These are phyloP conservation scores for Vulpes vulpes DNA, from an alignment of 2,113 vertebrate species.

Conservation along the genomic window DNA sequence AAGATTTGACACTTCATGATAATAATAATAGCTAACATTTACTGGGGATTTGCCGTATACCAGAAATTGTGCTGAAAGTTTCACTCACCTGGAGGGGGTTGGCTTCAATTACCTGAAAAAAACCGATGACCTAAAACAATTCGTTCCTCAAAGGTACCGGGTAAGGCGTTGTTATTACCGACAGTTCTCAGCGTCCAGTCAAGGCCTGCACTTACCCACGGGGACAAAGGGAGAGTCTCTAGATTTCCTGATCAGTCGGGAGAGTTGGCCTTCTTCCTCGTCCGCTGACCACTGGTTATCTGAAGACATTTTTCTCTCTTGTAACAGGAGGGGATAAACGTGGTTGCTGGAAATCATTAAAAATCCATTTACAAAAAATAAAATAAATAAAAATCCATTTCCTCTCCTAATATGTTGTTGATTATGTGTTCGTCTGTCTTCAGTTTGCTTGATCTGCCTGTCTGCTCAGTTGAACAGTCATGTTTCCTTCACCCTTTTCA, in stretches of 20 bases:
- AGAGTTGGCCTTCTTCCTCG: constrained; percentile 87
- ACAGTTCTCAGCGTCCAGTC: neutral
- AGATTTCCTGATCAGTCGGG: constrained; percentile 91
- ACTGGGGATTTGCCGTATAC: neutral
- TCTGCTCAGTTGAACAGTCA: neutral
- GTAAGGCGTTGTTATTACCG: neutral
- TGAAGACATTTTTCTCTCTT: constrained; percentile 86
- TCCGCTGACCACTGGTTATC: constrained; percentile 74
- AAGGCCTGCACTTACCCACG: constrained; percentile 87
- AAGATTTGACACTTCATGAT: neutral
- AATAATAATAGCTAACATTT: neutral
- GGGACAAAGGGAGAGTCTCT: constrained; percentile 94
- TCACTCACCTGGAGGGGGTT: neutral
- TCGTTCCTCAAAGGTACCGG: neutral
- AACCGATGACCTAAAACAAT: neutral
- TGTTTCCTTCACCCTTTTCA: constrained; percentile 15
- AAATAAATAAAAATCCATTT: neutral
- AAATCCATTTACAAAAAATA: neutral
- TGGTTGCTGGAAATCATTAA: constrained; percentile 4
- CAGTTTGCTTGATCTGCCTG: neutral
- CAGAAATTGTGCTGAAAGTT: constrained; percentile 47
- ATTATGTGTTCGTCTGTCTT: neutral
- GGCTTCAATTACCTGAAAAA: constrained; percentile 25
- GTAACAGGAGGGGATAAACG: constrained; percentile 13
- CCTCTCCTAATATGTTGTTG: neutral